Evolutionary conservation across 2,888 invertebrate species (phyloP), one percentile per base, ranked within the genome.

Genomic region (Platynereis dumerilii): DNA sequence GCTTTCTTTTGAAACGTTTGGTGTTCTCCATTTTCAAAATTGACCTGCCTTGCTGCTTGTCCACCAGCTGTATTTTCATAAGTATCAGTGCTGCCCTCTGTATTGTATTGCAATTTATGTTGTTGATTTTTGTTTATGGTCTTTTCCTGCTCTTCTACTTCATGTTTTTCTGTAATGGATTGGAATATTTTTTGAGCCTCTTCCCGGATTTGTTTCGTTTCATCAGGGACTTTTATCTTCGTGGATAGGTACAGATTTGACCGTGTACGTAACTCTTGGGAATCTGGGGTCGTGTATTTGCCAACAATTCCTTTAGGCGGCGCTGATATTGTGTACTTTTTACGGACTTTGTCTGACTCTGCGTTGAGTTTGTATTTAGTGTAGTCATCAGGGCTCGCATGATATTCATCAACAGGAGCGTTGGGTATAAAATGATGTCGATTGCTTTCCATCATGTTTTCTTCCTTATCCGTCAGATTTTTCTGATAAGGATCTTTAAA

Each of bases 401-500:
- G 39, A 26, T 28, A 62, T 5, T 39, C 22, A n/a, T 12, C 22
- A 5, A 56, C 44, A 2, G 52, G 52, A n/a, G 72, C 71, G 64
- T 76, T 78, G 29, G 76, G 73, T 55, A 67, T 67, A 62, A 79
- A 77, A 70, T 78, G 79, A 20, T 74, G 54, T 60, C 74, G 74
- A 5, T 76, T 75, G 69, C 77, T 78, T 22, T 73, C 66, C 42
- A 66, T 69, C 5, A 76, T 68, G 45, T 70, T 70, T 45, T 63
- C 73, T 52, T 79, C 79, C 55, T 76, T 74, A 17, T 58, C 60
- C 0, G 64, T 57, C 17, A 71, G 65, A 44, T 77, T 75, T 45
- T 71, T 71, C 12, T 72, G 73, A 62, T 80, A 80, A 0, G 78
- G 79, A 42, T 79, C 78, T 29, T 65, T 56, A 68, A 80, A 80